These are phyloP conservation scores for Enteromius trimaculatus DNA, from an alignment of 2,797 vertebrate genomes.

Conservation along the genomic window DNA sequence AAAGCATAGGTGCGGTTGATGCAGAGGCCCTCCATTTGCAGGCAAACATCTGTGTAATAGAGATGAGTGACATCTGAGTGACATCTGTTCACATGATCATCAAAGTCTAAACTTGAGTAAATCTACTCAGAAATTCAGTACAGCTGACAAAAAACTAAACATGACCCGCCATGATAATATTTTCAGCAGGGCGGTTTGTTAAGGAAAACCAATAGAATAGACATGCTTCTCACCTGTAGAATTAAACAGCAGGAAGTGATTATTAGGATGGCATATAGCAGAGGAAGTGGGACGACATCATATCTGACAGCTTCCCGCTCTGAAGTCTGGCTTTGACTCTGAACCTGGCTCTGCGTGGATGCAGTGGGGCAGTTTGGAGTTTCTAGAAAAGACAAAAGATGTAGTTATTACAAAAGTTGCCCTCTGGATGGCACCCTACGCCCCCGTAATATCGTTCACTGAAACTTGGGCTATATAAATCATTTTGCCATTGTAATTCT, in stretches of 20 bases:
- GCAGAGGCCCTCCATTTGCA: slow-evolving; percentile 19
- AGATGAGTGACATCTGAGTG: slow-evolving; percentile 28
- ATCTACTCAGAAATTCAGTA: not conserved
- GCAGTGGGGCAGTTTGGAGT: slow-evolving; percentile 44
- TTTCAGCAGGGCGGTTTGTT: not conserved
- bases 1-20: slow-evolving; percentile 39
- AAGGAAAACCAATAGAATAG: not conserved
- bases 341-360: slow-evolving; percentile 14
- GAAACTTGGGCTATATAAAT: not conserved
- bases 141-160: not conserved
- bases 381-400: slow-evolving; percentile 40
- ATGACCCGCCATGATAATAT: not conserved
- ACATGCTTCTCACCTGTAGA: slow-evolving; percentile 50
- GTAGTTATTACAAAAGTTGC: not conserved
- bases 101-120: not conserved
- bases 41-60: slow-evolving; percentile 46
- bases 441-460: not conserved
- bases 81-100: not conserved
- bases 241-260: slow-evolving; percentile 54
- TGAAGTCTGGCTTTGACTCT: slow-evolving; percentile 34
- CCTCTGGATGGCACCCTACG: not conserved
- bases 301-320: slow-evolving; percentile 3
- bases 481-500: not conserved
- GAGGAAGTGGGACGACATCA: slow-evolving; percentile 36
- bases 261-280: slow-evolving; percentile 56